These are phyloP conservation scores for Rousettus madagascariensis DNA, from an alignment of 2,797 vertebrate species.

Conservation along the genomic window DNA sequence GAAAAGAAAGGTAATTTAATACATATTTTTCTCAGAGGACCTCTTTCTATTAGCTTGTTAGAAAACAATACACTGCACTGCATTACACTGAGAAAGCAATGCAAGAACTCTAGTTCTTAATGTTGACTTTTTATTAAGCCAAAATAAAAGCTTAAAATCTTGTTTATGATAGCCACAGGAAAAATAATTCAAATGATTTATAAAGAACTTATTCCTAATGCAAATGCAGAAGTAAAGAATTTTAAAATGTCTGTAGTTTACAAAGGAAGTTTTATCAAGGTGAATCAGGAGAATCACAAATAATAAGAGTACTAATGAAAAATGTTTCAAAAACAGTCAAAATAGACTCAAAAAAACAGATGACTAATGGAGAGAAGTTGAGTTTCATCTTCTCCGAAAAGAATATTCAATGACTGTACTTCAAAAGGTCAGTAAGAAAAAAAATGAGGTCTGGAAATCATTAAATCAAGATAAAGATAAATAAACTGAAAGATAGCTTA, in stretches of 20 bases:
- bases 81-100: background rate
- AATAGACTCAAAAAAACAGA: constrained; percentile 16
- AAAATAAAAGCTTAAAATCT: constrained; percentile 43
- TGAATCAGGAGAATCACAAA: constrained; percentile 25
- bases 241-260: background rate
- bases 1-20: background rate
- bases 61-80: background rate
- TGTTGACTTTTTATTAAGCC: background rate
- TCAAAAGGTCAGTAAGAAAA: constrained; percentile 43
- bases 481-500: background rate
- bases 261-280: background rate
- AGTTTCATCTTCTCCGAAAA: constrained; percentile 39
- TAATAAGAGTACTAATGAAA: background rate
- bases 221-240: constrained; percentile 15
- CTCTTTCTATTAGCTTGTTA: background rate
- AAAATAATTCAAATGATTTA: constrained; percentile 30
- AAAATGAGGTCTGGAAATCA: constrained; percentile 44
- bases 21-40: background rate
- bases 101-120: background rate
- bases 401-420: background rate
- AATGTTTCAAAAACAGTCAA: constrained; percentile 3
- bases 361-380: background rate
- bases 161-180: background rate
- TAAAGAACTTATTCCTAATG: background rate
- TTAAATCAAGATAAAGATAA: constrained; percentile 40